phyloP scores from a whole-genome alignment of 2,113 vertebrate species.

The Macaca nemestrina region DNA sequence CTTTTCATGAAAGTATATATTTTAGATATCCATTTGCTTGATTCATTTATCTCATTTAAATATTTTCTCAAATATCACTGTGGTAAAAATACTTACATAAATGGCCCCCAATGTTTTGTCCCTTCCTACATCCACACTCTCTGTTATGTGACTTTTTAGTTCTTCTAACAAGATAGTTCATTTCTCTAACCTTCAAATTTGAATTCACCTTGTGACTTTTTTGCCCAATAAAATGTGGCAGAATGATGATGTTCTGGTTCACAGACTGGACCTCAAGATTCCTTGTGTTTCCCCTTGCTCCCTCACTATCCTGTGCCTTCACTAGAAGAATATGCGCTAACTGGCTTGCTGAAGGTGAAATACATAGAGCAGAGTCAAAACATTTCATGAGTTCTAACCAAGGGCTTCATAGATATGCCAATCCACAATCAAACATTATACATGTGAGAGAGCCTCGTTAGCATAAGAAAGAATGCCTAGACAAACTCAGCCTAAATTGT shows the following conservation, averaged over 20 bases:
- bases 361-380: neutral
- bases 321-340: neutral
- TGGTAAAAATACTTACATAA: neutral
- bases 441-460: neutral
- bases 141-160: neutral
- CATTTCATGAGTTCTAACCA: neutral
- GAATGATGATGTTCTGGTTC: neutral
- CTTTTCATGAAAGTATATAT: neutral
- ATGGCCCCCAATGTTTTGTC: neutral
- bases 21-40: neutral
- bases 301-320: neutral
- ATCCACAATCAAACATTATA: neutral
- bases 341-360: neutral
- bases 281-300: neutral
- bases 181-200: neutral
- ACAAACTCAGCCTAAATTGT: neutral
- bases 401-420: neutral
- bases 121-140: neutral
- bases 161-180: neutral
- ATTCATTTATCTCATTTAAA: neutral
- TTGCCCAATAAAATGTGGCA: neutral
- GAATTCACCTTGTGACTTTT: neutral
- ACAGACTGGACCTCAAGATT: neutral
- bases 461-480: neutral
- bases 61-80: neutral